These are phyloP conservation scores for Dicerorhinus sumatrensis DNA, from an alignment of 2,113 vertebrate genomes.

Conservation along the genomic window DNA sequence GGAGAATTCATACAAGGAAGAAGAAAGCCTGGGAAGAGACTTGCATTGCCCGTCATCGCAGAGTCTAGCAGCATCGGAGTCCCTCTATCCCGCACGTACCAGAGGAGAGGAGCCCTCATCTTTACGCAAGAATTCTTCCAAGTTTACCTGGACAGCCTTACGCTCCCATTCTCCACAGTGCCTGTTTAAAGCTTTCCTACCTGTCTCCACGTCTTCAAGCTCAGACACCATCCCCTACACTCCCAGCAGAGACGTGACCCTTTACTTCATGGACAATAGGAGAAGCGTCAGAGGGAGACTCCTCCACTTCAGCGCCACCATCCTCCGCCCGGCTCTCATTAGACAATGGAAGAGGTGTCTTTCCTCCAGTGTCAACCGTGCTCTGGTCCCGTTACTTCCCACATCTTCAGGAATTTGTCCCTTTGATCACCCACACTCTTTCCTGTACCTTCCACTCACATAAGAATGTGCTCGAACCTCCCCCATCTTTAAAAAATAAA, in stretches of 20 bases:
- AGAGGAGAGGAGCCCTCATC: not conserved
- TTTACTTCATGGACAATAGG: not conserved
- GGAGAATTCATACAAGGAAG: not conserved
- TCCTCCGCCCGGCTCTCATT: no score
- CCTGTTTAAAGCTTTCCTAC: not conserved
- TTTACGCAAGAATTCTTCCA: not conserved
- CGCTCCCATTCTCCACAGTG: not conserved
- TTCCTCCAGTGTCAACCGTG: not conserved
- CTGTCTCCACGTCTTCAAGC: not conserved
- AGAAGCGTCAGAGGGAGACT: not conserved
- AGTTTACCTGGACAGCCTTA: not conserved
- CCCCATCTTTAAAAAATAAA: not conserved
- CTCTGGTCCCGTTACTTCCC: not conserved
- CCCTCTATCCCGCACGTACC: not conserved
- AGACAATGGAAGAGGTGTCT: not conserved
- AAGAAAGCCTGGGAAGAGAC: not conserved
- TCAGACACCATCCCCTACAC: not conserved
- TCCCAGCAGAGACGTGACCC: no score
- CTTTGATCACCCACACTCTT: not conserved
- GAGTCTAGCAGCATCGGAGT: not conserved
- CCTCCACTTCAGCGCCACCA: no score
- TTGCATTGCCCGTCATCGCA: not conserved
- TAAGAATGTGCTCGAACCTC: not conserved
- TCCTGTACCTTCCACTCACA: not conserved
- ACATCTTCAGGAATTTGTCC: not conserved